Evolutionary conservation across 2,888 invertebrate species (phyloP).

Genomic region (Scrobipalpa costella): DNA sequence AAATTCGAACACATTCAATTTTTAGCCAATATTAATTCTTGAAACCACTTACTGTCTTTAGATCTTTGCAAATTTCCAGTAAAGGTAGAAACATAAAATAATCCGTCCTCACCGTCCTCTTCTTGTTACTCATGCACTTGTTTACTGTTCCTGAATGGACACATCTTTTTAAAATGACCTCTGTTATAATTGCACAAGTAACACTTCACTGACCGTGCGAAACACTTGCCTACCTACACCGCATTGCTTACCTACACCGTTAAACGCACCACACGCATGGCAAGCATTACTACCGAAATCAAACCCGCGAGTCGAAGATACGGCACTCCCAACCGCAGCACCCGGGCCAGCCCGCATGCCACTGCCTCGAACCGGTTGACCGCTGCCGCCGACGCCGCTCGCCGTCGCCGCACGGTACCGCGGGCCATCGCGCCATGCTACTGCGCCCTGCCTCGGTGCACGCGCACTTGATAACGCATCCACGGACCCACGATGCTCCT

Average conservation of each 20-base stretch:
- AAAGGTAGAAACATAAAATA: constrained; percentile 21
- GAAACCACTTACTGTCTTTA: constrained; percentile 25
- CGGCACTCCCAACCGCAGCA: not conserved
- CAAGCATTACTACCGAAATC: not conserved
- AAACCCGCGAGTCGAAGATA: constrained; percentile 4
- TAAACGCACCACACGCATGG: constrained; percentile 11
- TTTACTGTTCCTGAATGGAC: not conserved
- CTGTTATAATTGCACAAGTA: constrained; percentile 1
- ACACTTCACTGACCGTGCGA: constrained; percentile 1
- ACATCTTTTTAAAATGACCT: constrained; percentile 25
- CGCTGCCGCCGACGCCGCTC: not conserved
- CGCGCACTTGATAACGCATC: constrained; percentile 10
- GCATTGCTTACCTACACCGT: constrained; percentile 4
- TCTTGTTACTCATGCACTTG: constrained; percentile 10
- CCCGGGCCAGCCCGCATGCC: not conserved
- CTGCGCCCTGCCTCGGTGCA: constrained; percentile 12
- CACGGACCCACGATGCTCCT: constrained; percentile 4
- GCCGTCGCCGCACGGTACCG: constrained; percentile 9
- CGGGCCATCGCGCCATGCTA: not conserved
- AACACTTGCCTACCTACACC: too few relatives aligned
- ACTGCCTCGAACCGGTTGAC: not conserved
- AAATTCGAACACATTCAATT: constrained; percentile 5
- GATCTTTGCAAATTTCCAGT: not conserved
- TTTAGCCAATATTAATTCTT: constrained; percentile 6
- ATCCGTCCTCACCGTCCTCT: constrained; percentile 7